These are phyloP conservation scores for Myotis findleyi DNA, from an alignment of 2,797 vertebrate genomes.

Conservation along the genomic window DNA sequence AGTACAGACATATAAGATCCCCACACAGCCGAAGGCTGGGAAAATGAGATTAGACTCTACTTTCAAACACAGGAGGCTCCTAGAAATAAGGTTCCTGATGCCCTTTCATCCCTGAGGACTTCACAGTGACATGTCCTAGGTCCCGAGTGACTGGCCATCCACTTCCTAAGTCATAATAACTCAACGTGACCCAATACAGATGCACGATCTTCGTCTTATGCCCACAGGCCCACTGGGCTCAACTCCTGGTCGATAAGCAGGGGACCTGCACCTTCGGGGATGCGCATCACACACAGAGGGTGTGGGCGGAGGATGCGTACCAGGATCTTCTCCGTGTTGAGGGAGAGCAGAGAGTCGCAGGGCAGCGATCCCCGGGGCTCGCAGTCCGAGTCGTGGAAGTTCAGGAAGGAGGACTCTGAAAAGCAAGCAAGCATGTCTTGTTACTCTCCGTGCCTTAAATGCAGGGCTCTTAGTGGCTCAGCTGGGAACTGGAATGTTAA, in stretches of 20 bases:
- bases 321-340: slow-evolving; percentile 97
- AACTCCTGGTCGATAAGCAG: neutral
- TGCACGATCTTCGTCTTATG: neutral
- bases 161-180: neutral
- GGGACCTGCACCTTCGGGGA: neutral
- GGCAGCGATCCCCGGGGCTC: slow-evolving; percentile 92
- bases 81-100: neutral
- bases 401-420: slow-evolving; percentile 94
- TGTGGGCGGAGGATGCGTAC: slow-evolving; percentile 84
- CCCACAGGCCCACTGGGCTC: neutral
- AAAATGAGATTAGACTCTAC: neutral
- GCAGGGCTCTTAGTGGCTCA: neutral
- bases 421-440: slow-evolving; percentile 72
- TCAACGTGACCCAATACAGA: neutral
- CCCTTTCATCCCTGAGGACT: neutral
- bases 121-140: neutral
- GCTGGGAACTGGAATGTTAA: neutral
- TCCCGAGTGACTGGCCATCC: neutral
- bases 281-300: neutral
- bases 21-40: neutral
- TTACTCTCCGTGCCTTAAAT: neutral
- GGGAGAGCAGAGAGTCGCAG: slow-evolving; percentile 95
- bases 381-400: slow-evolving; percentile 94
- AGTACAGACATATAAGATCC: neutral
- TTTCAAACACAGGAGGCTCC: neutral